Percentiles rank a stretch among this genome's conserved stretches.
Conservation (phyloP, 1,140 invertebrate genomes). For the Zaprionus tsacasi region DNA sequence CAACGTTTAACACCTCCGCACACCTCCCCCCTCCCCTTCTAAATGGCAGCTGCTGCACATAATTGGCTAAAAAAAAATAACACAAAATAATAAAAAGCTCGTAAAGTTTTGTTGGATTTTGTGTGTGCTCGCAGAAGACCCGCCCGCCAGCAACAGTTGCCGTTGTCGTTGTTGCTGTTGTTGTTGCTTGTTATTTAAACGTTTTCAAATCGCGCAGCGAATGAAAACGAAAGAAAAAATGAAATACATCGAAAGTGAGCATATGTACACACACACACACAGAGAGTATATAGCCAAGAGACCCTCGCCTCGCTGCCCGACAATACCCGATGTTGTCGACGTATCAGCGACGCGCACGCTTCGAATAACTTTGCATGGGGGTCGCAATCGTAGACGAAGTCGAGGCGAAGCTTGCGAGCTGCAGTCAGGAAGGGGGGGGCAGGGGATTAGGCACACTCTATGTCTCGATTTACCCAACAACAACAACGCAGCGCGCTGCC, state of each 20-base stretch:
- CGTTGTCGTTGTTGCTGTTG: conserved; percentile 50
- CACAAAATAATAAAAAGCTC: conserved; percentile 63
- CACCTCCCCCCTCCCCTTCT: conserved; percentile 16
- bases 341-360: conserved; percentile 65
- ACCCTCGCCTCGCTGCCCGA: conserved; percentile 46
- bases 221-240: conserved; percentile 83
- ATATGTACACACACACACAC: conserved; percentile 44
- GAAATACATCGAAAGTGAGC: conserved; percentile 82
- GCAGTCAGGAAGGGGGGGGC: neutral
- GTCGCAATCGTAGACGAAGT: neutral
- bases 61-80: conserved; percentile 68
- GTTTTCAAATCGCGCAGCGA: conserved; percentile 81
- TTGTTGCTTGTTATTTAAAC: conserved; percentile 75
- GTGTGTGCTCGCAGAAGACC: conserved; percentile 70
- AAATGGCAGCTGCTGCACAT: conserved; percentile 78
- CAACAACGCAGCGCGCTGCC: conserved; percentile 18
- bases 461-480: conserved; percentile 7
- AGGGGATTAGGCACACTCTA: neutral
- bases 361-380: conserved; percentile 52
- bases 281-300: conserved; percentile 19
- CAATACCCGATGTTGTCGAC: conserved; percentile 68
- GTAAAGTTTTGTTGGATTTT: conserved; percentile 60
- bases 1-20: conserved; percentile 55
- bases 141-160: conserved; percentile 65
- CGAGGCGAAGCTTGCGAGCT: neutral